A percentile compares a stretch with the other conserved stretches of the same genome.
Conservation (phyloP, 2,797 vertebrate species). For the Sandelia bainsii region DNA sequence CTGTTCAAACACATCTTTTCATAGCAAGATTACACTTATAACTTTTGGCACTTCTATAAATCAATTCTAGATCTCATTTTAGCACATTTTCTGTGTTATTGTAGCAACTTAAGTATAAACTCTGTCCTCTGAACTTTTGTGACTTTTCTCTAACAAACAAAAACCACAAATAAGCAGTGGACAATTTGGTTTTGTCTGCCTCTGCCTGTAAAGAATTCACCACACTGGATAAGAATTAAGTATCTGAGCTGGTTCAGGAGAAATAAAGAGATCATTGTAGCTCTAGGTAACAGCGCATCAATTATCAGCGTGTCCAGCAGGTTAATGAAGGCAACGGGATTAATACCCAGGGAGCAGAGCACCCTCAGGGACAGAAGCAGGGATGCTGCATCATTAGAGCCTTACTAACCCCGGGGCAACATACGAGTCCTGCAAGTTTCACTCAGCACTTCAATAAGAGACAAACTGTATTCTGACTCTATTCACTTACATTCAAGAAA, state of each 20-base stretch:
- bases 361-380: slow-evolving; percentile 67
- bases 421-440: slow-evolving; percentile 49
- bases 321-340: slow-evolving; percentile 86
- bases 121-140: neutral
- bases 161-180: neutral
- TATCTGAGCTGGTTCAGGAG: slow-evolving; percentile 39
- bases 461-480: slow-evolving; percentile 64
- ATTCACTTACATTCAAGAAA: slow-evolving; percentile 18
- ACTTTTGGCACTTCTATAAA: slow-evolving; percentile 8
- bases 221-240: slow-evolving; percentile 58
- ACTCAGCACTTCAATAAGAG: slow-evolving; percentile 46
- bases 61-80: slow-evolving; percentile 10
- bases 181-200: slow-evolving; percentile 34
- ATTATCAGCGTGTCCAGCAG: slow-evolving; percentile 81
- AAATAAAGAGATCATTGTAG: slow-evolving; percentile 84
- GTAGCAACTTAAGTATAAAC: neutral
- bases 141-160: too few species aligned
- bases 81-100: neutral
- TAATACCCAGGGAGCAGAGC: slow-evolving; percentile 76
- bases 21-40: neutral
- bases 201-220: slow-evolving; percentile 33
- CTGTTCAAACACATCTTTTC: too few species aligned
- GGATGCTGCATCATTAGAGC: slow-evolving; percentile 76
- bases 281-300: slow-evolving; percentile 77
- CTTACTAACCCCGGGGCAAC: slow-evolving; percentile 62